These are phyloP conservation scores for Corythaixoides concolor DNA, from an alignment of 2,113 vertebrate genomes.

Conservation along the genomic window DNA sequence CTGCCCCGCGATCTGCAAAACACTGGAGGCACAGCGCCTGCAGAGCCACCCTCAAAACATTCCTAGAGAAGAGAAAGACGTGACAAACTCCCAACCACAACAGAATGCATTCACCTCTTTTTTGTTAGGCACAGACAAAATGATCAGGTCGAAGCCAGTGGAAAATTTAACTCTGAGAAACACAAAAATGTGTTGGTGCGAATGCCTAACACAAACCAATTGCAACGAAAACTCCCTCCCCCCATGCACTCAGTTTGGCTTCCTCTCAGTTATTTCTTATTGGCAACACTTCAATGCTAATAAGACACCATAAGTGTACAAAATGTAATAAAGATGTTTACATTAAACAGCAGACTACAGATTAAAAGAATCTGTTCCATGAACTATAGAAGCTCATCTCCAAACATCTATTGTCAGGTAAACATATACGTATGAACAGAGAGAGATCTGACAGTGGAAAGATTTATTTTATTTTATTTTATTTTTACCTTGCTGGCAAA, in stretches of 20 bases:
- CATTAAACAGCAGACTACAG: constrained; percentile 53
- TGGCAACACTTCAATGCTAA: constrained; percentile 61
- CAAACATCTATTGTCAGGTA: constrained; percentile 36
- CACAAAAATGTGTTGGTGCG: background rate
- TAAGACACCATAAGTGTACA: constrained; percentile 55
- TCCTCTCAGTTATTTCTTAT: constrained; percentile 28
- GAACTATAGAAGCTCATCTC: background rate
- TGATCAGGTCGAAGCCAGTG: background rate
- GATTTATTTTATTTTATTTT: background rate
- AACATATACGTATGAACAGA: background rate
- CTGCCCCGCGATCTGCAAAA: background rate
- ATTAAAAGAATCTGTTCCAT: constrained; percentile 21
- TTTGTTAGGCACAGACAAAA: fast-evolving
- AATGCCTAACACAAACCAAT: background rate
- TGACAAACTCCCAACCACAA: background rate
- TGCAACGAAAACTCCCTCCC: background rate
- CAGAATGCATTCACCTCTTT: fast-evolving
- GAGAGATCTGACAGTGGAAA: background rate
- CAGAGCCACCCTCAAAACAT: background rate
- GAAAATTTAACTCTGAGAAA: background rate
- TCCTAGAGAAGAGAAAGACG: background rate
- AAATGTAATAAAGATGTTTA: constrained; percentile 64
- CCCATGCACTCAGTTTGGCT: background rate
- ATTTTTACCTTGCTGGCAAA: background rate
- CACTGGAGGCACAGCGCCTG: background rate